phyloP scores from a whole-genome alignment of 2,797 vertebrate species.

The Ciconia nigra region DNA sequence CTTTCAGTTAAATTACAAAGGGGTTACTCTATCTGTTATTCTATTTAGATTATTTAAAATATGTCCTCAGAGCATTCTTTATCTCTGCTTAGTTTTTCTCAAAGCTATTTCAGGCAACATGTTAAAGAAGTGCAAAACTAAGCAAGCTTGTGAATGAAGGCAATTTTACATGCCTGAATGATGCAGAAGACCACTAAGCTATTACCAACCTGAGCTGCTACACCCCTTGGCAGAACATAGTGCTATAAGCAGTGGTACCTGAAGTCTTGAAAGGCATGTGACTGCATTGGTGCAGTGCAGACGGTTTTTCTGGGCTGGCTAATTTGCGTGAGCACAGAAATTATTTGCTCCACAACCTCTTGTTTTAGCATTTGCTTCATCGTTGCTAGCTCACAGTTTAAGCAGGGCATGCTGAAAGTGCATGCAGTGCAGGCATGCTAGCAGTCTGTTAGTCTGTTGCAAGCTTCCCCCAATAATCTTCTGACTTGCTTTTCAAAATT shows the following conservation, averaged over 20 bases:
- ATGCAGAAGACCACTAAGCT: neutral
- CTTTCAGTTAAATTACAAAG: neutral
- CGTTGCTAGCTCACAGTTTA: neutral
- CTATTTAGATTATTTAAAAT: neutral
- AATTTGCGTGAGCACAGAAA: neutral
- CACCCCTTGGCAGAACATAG: neutral
- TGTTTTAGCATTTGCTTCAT: neutral
- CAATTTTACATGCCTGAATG: neutral
- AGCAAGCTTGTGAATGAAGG: neutral
- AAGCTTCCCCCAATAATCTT: neutral
- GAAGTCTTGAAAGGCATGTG: neutral
- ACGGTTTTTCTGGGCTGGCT: neutral
- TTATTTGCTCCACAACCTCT: neutral
- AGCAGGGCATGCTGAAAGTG: no score
- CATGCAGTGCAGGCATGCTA: no score
- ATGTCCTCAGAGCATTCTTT: neutral
- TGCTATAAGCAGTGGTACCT: no score
- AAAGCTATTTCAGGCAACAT: neutral
- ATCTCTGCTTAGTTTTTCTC: neutral
- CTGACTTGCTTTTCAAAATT: neutral
- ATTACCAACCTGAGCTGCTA: no score
- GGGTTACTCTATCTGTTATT: neutral
- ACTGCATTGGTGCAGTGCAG: neutral
- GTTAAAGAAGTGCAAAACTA: neutral
- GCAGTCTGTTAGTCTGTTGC: neutral